Evolutionary conservation across 2,113 vertebrate species (phyloP), one percentile per base, ranked within the genome.

Genomic region (Tilapia sparmanii): DNA sequence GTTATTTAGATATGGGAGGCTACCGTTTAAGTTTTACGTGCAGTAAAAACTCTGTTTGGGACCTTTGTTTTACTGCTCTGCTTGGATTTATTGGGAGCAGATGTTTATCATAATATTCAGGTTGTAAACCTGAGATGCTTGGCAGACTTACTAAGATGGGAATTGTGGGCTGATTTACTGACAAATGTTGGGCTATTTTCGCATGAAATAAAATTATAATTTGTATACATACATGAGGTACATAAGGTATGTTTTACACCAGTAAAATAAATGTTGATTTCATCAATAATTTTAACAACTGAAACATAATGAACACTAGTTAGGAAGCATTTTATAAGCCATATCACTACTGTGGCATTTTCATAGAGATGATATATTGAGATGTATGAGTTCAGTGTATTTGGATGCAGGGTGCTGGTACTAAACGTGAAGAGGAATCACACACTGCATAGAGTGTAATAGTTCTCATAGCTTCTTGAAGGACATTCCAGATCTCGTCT

Each of bases 71-170:
- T 80, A 93, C 82, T 78, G 50, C 86, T 8, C 12, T 6, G n/a
- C 82, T 59, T 19, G 13, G 54, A 47, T 82, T 92, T 87, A 87
- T 88, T 50, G 76, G 57, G 45, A 84, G 91, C 90, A 91, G 85
- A 68, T 91, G 88, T 55, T 89, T 82, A 86, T 71, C 26, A 31
- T 83, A 73, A 5, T 82, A 83, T 89, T 88, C 92, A 57, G 80
- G 82, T 53, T 87, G 89, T 92, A 89, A 91, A 84, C 24, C 40
- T 50, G 13, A 84, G 83, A 80, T 52, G 8, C n/a, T 38, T 50
- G 47, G 55, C 78, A 80, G 35, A 50, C 71, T 76, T 47, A 59
- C 66, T 29, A 57, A 86, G 73, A 89, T 50, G 26, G 31, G 59
- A 84, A 73, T 86, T 15, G 10, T 59, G 0, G 9, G n/a, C 9